Conservation (phyloP, 1,140 invertebrate species). For the Cyphomyrmex costatus region DNA sequence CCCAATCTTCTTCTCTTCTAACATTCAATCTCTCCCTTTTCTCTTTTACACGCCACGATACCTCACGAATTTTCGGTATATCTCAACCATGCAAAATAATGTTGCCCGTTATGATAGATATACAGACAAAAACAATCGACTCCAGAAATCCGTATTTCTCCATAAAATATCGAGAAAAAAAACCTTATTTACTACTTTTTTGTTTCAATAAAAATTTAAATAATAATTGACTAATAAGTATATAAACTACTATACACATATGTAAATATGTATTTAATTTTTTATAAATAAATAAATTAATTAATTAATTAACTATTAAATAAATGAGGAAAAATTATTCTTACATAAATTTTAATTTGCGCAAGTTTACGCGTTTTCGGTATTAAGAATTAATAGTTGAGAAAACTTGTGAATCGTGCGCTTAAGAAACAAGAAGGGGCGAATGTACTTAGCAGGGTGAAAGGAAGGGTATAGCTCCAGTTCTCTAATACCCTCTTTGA, state of each 20-base stretch:
- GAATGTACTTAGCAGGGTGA: slow-evolving; percentile 25
- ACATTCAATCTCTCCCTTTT: slow-evolving; percentile 64
- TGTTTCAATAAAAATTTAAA: background rate
- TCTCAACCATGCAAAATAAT: slow-evolving; percentile 30
- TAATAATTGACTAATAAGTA: background rate
- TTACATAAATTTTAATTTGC: background rate
- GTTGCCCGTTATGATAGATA: background rate
- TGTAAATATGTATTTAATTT: no score
- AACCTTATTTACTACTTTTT: background rate
- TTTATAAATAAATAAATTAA: no score
- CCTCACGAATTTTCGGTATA: slow-evolving; percentile 45
- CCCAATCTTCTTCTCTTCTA: slow-evolving; percentile 38
- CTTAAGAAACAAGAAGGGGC: slow-evolving; percentile 55
- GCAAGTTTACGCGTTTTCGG: background rate
- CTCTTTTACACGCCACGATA: slow-evolving; percentile 47
- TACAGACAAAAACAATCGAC: background rate
- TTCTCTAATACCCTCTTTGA: slow-evolving; percentile 69
- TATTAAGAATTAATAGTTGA: background rate
- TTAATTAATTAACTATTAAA: background rate
- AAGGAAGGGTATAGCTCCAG: slow-evolving; percentile 36
- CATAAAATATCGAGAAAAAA: background rate
- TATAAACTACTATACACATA: no score
- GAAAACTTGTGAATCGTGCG: slow-evolving; percentile 26
- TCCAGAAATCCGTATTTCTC: background rate
- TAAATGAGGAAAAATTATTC: background rate